Evolutionary conservation across 53 echinoderm and acorn worm genomes (phyloP), one percentile per base, ranked within the genome.

Genomic region (Luidia sarsii): DNA sequence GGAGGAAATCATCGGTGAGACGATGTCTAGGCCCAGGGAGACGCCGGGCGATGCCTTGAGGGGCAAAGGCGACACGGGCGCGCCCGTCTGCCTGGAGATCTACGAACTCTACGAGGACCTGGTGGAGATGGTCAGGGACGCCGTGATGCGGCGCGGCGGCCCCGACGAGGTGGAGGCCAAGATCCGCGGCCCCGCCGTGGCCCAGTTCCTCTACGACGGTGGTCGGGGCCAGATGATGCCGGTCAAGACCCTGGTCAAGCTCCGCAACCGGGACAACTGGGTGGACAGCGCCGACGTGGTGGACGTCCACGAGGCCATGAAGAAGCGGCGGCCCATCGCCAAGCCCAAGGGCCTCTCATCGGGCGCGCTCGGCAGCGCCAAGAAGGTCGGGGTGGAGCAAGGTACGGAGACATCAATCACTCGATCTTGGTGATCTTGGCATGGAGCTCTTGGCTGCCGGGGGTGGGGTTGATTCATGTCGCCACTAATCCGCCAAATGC

Each of bases 201-300:
- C 80, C 4, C 65, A 53, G 52, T 81, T 69, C 55, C 39, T 90
- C 23, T 68, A 81, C 48, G 57, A 86, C 24, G 79, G 71, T 64
- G 99, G 94, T 22, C 27, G 62, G 7, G 91, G 86, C 4, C 65
- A 80, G 57, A 79, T 81, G 54, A 80, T 93, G 28, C 80, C 97
- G 0, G 52, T 91, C 39, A 67, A 74, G 39, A 80, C 79, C 16
- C 75, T 96, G 49, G 82, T 96, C 22, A 86, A 86, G 21, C 74
- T 82, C 8, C 80, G 93, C 49, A 85, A 93, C 57, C 43, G 66
- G 48, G 75, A 75, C 48, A 62, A 75, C 41, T 52, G 85, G 64
- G 43, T 61, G 2, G 66, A 64, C 16, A 64, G 48, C 2, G n/a
- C n/a, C n/a, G 63, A 75, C 53, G 64, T 53, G 5, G 53, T 74